phyloP scores from a whole-genome alignment of 2,888 invertebrate species.

The Hofmannophila pseudospretella region DNA sequence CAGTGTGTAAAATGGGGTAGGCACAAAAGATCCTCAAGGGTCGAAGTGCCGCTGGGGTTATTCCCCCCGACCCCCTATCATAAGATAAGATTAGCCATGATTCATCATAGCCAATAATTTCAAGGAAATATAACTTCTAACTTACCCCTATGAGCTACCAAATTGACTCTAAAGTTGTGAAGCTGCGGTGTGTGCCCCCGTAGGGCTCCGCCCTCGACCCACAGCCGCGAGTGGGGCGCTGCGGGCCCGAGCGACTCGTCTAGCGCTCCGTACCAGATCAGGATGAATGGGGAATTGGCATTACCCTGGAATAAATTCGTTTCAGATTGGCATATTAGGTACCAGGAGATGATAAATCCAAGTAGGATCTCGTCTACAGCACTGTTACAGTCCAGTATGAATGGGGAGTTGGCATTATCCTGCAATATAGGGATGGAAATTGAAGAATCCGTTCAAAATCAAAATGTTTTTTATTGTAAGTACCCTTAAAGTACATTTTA shows the following conservation, averaged over 20 bases:
- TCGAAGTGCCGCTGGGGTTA: too few species aligned
- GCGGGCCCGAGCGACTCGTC: slow-evolving; percentile 79
- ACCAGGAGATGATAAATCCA: too few species aligned
- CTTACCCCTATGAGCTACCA: slow-evolving; percentile 47
- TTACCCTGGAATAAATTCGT: slow-evolving; percentile 27
- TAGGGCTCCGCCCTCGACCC: slow-evolving; percentile 78
- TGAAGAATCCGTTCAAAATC: too few species aligned
- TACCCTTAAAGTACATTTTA: too few species aligned
- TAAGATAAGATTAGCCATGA: too few species aligned
- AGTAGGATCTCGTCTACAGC: slow-evolving; percentile 85
- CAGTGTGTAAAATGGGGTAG: too few species aligned
- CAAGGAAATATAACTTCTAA: too few species aligned
- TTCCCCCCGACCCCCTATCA: too few species aligned
- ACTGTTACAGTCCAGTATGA: slow-evolving; percentile 88
- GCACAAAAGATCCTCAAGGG: too few species aligned
- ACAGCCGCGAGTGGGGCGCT: slow-evolving; percentile 55
- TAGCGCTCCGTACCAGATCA: slow-evolving; percentile 90
- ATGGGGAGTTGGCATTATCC: slow-evolving; percentile 57
- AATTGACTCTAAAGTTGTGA: slow-evolving; percentile 83
- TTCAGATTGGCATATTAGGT: too few species aligned
- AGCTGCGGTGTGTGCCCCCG: slow-evolving; percentile 87
- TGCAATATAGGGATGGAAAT: slow-evolving; percentile 23
- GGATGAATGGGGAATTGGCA: slow-evolving; percentile 75
- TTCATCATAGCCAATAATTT: too few species aligned
- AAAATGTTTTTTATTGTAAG: too few species aligned